A percentile compares a stretch with the other conserved stretches of the same genome.
Evolutionary conservation across 2,888 invertebrate genomes (phyloP).

Genomic region (Nematopogon swammerdamellus): DNA sequence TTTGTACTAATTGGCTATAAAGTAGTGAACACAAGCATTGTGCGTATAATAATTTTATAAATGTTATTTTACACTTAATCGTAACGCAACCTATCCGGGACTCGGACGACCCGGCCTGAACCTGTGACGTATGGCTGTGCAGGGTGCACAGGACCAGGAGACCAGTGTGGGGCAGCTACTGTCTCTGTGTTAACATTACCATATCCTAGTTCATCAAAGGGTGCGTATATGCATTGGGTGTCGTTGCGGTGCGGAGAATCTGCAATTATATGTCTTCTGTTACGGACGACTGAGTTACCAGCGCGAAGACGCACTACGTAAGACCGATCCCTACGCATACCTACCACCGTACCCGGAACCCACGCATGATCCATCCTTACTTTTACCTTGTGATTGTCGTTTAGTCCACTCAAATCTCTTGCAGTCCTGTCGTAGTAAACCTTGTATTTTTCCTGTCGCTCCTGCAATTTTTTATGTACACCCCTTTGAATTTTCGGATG

Average conservation of each 20-base stretch:
- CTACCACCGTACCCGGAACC: neutral
- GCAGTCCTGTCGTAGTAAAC: neutral
- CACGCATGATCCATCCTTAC: neutral
- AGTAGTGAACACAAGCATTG: too few relatives aligned
- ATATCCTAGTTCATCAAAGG: neutral
- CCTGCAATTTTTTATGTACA: neutral
- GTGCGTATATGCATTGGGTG: neutral
- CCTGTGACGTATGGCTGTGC: neutral
- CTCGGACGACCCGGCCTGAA: neutral
- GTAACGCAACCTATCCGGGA: neutral
- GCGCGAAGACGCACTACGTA: neutral
- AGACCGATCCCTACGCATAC: neutral
- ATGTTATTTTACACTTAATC: neutral
- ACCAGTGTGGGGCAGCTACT: neutral
- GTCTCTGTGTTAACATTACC: neutral
- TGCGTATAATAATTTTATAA: neutral
- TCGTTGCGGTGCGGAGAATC: neutral
- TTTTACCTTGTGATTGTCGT: neutral
- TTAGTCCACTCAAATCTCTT: neutral
- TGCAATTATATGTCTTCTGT: neutral
- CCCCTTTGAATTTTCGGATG: neutral
- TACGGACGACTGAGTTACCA: neutral
- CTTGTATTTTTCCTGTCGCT: neutral
- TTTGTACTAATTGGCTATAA: too few relatives aligned
- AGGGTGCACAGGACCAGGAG: neutral